Conservation (phyloP, 2,797 vertebrate species). For the Onychomys torridus region DNA sequence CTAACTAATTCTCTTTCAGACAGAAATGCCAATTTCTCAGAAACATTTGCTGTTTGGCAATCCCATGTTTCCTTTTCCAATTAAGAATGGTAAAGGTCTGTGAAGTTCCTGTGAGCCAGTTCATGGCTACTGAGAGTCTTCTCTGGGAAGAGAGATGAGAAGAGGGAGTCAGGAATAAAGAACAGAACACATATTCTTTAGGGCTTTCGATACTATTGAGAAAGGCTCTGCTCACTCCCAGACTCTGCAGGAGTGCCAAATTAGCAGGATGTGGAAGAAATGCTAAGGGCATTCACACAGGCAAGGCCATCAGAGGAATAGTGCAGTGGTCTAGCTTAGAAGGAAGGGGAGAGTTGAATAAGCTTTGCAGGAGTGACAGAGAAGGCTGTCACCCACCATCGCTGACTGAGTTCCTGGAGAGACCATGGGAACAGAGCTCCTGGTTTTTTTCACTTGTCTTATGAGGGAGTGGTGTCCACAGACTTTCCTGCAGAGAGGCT, state of each 20-base stretch:
- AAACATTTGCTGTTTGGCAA: neutral
- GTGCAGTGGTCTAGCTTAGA: neutral
- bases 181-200: neutral
- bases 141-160: neutral
- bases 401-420: neutral
- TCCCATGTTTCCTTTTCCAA: neutral
- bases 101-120: neutral
- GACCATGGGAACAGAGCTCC: neutral
- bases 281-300: neutral
- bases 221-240: neutral
- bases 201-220: neutral
- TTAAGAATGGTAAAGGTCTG: neutral
- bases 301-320: rapidly evolving
- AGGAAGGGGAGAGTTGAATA: neutral
- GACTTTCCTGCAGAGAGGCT: neutral
- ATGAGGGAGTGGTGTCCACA: neutral
- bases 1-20: neutral
- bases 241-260: neutral
- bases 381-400: neutral
- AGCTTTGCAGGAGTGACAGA: too few species aligned
- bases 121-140: neutral
- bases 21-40: neutral
- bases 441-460: neutral
- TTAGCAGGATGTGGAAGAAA: neutral
- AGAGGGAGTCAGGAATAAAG: neutral